Evolutionary conservation across 2,888 invertebrate species (phyloP), one percentile per base, ranked within the genome.

Genomic region (Baronia brevicornis): DNA sequence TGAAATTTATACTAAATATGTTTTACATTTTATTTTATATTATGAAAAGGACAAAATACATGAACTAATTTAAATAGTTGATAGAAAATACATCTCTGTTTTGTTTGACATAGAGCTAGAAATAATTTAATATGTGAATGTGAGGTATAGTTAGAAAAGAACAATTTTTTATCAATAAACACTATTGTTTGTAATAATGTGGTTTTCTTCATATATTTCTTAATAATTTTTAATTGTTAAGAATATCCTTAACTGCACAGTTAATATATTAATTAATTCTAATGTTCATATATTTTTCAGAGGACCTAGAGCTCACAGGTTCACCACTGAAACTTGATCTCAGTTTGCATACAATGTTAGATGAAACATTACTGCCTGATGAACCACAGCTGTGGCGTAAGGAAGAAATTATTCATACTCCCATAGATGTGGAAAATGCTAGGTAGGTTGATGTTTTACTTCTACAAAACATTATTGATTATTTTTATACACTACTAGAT

Each of bases 301-400:
- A 80, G 43, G 80, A 79, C 31, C 43, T 86, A 2, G 86, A 86
- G 5, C 47, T 86, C 2, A 86, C 86, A 2, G 86, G 86, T 1
- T 86, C 86, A 5, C 86, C 86, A 0, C 51, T 86, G 1, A 85
- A 85, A 46, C 51, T 86, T 8, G 85, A 86, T 47, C 53, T 86
- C 30, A 84, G 82, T 46, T 52, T 82, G 12, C 84, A 86, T 40
- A 65, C 75, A 1, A 55, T 74, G 20, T 45, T 85, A 1, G 84
- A 84, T 60, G 84, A 85, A 8, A 84, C 84, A 0, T 47, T 84
- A 24, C 54, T 77, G 5, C 54, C 72, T 11, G 82, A 84, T 52
- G 70, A 77, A 26, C 74, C 78, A 3, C 80, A 85, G 29, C 36
- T 82, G 2, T 86, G 85, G 80, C 69, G 43, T 14, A 82, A 75